These are phyloP conservation scores for Troides aeacus DNA, from an alignment of 2,888 invertebrate genomes.

Conservation along the genomic window DNA sequence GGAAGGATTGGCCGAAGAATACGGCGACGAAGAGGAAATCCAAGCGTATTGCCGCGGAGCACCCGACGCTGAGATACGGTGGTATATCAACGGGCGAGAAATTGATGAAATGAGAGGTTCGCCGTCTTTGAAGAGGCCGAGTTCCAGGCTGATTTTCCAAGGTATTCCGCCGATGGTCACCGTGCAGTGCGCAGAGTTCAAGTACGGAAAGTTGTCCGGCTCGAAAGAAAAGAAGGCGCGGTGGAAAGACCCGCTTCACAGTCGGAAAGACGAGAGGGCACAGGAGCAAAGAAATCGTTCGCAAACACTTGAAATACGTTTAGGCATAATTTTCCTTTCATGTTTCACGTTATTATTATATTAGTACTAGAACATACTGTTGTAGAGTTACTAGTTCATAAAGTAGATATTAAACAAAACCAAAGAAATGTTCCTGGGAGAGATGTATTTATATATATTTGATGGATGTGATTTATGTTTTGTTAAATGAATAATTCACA, in stretches of 20 bases:
- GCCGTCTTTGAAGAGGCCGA: conserved; percentile 47
- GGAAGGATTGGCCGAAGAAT: conserved; percentile 60
- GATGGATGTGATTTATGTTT: conserved; percentile 21
- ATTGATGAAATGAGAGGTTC: conserved; percentile 53
- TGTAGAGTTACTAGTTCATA: conserved; percentile 10
- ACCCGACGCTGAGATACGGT: conserved; percentile 58
- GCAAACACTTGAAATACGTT: conserved; percentile 29
- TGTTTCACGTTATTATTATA: conserved; percentile 29
- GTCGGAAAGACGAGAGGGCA: conserved; percentile 41
- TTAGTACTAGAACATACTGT: conserved; percentile 7
- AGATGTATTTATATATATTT: conserved; percentile 29
- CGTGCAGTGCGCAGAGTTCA: conserved; percentile 73
- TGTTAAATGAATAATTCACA: conserved; percentile 12
- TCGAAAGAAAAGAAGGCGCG: conserved; percentile 57
- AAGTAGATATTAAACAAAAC: conserved; percentile 10
- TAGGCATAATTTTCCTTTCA: conserved; percentile 34
- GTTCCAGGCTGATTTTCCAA: conserved; percentile 55
- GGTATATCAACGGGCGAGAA: conserved; percentile 68
- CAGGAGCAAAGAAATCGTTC: conserved; percentile 45
- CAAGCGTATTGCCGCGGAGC: conserved; percentile 63
- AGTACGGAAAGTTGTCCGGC: conserved; percentile 68
- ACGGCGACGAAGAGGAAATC: conserved; percentile 60
- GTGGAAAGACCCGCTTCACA: conserved; percentile 46
- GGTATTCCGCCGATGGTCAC: conserved; percentile 73
- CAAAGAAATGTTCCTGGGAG: conserved; percentile 26